Base-by-base conservation (phyloP, 2,113 vertebrate genomes). In the Chlorocebus sabaeus region DNA sequence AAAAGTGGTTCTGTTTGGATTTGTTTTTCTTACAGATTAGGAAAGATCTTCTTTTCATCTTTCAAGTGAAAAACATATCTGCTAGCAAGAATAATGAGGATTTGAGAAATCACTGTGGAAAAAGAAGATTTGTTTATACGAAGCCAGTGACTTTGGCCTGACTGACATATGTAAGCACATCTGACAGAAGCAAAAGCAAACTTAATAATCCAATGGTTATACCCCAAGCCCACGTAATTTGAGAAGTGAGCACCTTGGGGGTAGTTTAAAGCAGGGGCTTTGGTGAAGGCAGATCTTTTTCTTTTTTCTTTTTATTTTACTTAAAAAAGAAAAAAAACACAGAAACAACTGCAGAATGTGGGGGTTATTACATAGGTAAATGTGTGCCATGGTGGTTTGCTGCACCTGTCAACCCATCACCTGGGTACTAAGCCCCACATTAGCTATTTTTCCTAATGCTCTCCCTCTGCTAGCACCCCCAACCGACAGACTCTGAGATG, bases 21-120 rank as follows among this genome's bases (percentile, higher is more conserved):
- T 52, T 89, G 13, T 87, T 80, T 75, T 89, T 67, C 79, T 83
- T 57, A 38, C 20, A 68, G 5, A 73, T 68, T 73, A 82, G 78
- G 45, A 20, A 90, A 95, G 40, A 40, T 27, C 55, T 76, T 87
- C 43, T 87, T 89, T 92, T 93, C 14, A 45, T 32, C 52, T 91
- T 64, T 79, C 45, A 72, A 79, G 35, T 57, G 48, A 75, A 95
- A 93, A 83, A 86, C 11, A 67, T 79, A 48, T 40, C 20, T 91
- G 30, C 22, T 25, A 55, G 67, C 9, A 76, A 89, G 43, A 70
- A 73, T 64, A 85, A 67, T 48, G n/a, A 91, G n/a, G 1, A 1
- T 14, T 87, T 76, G 43, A 89, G 45, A 79, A 38, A 82, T 72
- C 17, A 35, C 18, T 92, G 43, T 61, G 25, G 25, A 72, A 20